Base-by-base conservation (phyloP, 2,113 vertebrate genomes). In the Muntiacus muntjak region DNA sequence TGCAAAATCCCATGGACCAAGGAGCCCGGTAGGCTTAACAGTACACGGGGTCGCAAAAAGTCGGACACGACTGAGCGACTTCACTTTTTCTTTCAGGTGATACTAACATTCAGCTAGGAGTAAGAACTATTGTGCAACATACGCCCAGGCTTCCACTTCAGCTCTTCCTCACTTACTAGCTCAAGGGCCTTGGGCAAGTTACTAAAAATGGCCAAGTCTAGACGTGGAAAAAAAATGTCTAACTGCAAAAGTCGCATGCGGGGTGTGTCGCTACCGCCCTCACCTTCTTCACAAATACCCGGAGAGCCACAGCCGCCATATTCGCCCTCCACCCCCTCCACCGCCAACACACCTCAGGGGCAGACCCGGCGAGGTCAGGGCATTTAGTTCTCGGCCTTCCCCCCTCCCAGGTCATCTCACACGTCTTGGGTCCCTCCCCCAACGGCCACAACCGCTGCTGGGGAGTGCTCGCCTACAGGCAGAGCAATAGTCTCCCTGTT, bases 221-320 rank as follows among this genome's bases (percentile, higher is more conserved):
- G 43, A n/a, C 3, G 21, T 14, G 26, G 88, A 16, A 19, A 17
- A 15, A 71, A 55, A 87, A 40, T 25, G n/a, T 71, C 60, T 57
- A 16, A 36, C 21, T 60, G 28, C 85, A 33, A 47, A 2, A 36
- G 45, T 52, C 21, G 36, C 0, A 0, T 45, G 45, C 87, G 95
- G 36, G 50, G 7, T 5, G 14, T 30, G 67, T 43, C 5, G 2
- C 26, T 36, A 60, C 7, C 1, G 8, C 30, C 13, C 15, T 26
- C 13, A 25, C 6, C 21, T 16, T 17, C 3, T 33, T 55, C 26
- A 26, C 52, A 45, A 60, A 50, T 10, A 21, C 62, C 23, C 0
- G 0, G 17, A 47, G 11, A 47, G 19, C 1, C 12, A 10, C 6
- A 40, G 47, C 64, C 1, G 1, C 43, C 62, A 10, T 6, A 28